Evolutionary conservation across 1,140 invertebrate species (phyloP).

Genomic region (Liolophura sinensis): DNA sequence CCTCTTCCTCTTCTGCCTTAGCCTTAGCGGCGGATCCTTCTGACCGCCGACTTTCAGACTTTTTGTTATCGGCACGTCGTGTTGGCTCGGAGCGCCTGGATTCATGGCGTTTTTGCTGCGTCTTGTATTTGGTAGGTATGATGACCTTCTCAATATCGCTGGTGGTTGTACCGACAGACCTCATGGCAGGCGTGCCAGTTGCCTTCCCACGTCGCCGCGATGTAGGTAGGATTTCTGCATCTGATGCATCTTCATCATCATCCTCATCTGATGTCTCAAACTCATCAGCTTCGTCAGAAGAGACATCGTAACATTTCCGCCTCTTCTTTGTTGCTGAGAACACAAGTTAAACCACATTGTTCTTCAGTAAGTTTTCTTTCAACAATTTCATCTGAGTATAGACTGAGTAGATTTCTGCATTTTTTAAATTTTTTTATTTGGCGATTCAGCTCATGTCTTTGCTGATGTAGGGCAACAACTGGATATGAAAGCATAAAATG

Average conservation of each 20-base stretch:
- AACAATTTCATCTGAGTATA: too few relatives aligned
- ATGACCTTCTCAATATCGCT: not conserved
- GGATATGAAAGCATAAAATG: too few relatives aligned
- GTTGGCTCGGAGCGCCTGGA: not conserved
- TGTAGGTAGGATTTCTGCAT: not conserved
- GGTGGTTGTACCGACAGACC: not conserved
- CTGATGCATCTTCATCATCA: constrained; percentile 24
- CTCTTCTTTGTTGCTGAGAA: too few relatives aligned
- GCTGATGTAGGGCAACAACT: too few relatives aligned
- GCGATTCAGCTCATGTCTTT: too few relatives aligned
- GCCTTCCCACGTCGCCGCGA: not conserved
- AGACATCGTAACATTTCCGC: not conserved
- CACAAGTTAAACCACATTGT: too few relatives aligned
- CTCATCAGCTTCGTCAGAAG: constrained; percentile 28
- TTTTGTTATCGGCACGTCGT: not conserved
- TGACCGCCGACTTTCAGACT: too few relatives aligned
- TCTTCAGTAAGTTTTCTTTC: too few relatives aligned
- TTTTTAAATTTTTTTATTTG: too few relatives aligned
- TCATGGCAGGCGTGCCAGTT: not conserved
- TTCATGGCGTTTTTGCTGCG: not conserved
- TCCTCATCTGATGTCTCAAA: constrained; percentile 17
- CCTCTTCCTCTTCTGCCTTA: constrained; percentile 14
- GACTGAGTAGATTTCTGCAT: too few relatives aligned
- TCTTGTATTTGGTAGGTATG: too few relatives aligned
- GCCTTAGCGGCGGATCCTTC: not conserved